Conservation (phyloP, 2,797 vertebrate genomes). For the Tadarida brasiliensis region DNA sequence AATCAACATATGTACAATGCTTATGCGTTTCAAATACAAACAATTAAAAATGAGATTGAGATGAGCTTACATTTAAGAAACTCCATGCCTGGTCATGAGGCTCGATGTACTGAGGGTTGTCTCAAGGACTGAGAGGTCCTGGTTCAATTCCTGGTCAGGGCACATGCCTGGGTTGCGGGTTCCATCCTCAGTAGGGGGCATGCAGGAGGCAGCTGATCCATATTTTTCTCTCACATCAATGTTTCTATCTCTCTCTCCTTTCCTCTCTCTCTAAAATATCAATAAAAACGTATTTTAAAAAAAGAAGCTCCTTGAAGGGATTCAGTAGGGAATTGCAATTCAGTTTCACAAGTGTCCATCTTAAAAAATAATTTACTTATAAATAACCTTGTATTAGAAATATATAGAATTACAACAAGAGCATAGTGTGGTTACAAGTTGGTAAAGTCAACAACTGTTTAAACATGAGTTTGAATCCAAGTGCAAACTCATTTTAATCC, state of each 20-base stretch:
- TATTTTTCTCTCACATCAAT: too few species aligned
- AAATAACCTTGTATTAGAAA: constrained; percentile 40
- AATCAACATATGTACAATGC: background rate
- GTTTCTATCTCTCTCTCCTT: too few species aligned
- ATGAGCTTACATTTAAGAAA: constrained; percentile 49
- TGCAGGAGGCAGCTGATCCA: too few species aligned
- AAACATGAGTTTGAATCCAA: background rate
- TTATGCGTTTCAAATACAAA: background rate
- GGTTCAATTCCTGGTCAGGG: too few species aligned
- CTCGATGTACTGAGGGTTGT: too few species aligned
- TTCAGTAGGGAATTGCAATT: background rate
- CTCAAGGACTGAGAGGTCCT: too few species aligned
- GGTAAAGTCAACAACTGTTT: background rate
- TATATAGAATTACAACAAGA: background rate
- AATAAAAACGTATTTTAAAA: too few species aligned
- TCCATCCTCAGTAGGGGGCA: too few species aligned
- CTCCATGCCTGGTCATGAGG: background rate
- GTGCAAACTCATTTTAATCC: background rate
- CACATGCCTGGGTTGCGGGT: too few species aligned
- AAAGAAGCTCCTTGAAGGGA: background rate
- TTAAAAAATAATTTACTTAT: constrained; percentile 16
- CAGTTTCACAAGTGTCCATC: background rate
- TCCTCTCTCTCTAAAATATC: too few species aligned
- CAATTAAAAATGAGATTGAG: background rate
- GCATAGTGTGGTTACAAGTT: background rate